These are phyloP conservation scores for Amniataba percoides DNA, from an alignment of 2,797 vertebrate genomes.

Conservation along the genomic window DNA sequence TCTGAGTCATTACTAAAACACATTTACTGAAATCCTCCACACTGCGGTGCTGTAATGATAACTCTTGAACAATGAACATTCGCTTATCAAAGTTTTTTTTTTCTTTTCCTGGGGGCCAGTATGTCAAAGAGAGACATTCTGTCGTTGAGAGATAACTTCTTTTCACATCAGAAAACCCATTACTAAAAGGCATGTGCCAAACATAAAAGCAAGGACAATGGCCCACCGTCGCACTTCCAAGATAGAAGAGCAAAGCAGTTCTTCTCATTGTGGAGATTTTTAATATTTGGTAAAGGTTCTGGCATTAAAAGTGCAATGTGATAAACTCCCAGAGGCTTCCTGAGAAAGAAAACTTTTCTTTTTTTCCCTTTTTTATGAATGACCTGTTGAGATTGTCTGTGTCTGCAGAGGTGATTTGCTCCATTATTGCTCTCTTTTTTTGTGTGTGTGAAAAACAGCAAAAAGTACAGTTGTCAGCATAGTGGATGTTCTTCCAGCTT, in stretches of 20 bases:
- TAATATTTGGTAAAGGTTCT: constrained; percentile 23
- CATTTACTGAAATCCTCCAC: constrained; percentile 22
- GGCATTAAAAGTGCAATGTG: constrained; percentile 6
- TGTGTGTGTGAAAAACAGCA: neutral
- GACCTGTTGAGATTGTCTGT: neutral
- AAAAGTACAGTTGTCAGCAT: neutral
- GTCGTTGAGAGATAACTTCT: constrained; percentile 47
- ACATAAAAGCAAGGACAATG: constrained; percentile 51
- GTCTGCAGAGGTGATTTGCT: neutral
- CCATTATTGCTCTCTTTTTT: neutral
- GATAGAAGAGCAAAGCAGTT: constrained; percentile 8
- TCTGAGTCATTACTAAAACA: constrained; percentile 21
- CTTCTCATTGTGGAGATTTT: constrained; percentile 23
- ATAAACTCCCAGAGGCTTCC: constrained; percentile 6
- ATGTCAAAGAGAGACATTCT: constrained; percentile 44
- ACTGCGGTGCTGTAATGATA: neutral
- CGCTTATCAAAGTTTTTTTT: constrained; percentile 16
- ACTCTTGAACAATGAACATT: constrained; percentile 14
- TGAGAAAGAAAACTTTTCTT: neutral
- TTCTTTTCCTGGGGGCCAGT: neutral
- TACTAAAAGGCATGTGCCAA: constrained; percentile 29
- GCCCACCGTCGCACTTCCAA: neutral
- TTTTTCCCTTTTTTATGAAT: neutral
- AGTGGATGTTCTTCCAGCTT: neutral
- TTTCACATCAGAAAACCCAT: constrained; percentile 49